Evolutionary conservation across 2,888 invertebrate genomes (phyloP), one percentile per base, ranked within the genome.

Genomic region (Cancer borealis): DNA sequence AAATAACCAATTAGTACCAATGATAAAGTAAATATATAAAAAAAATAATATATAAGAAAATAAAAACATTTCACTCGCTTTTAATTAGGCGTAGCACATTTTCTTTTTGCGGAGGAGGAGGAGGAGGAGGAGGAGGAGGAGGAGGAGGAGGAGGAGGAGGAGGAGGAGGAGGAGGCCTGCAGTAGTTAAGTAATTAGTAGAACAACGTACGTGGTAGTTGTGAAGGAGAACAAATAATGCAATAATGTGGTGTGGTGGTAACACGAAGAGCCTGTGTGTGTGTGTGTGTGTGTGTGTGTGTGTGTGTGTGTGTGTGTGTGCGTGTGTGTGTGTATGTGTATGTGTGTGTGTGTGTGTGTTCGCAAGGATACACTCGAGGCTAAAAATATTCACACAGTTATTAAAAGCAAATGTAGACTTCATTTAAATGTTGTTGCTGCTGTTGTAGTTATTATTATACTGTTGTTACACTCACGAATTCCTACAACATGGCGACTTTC

Each of bases 91-190:
- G 54, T 17, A 12, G 54, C 54, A 54, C 54, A 14, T 10, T 54
- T 54, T 12, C 54, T 54, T 54, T 4, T 54, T 54, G 54, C 6
- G 17, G 17, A 54, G 14, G 54, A 12, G 17, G 17, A 54, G 14
- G 17, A 12, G 54, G 14, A 54, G 14, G n/a, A 66, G 66, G 66
- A 66, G 66, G 60, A 66, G 60, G 60, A 66, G 60, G 66, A 66
- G 66, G 66, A 66, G 66, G 66, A 66, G 66, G 66, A 66, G 66
- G 66, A 66, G 66, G 66, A 66, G 66, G 66, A 66, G 66, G 66
- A 66, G 66, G 66, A 66, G 66, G 66, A 66, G n/a, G 66, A n/a
- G 66, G n/a, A 66, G 66, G 66, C 6, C 12, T 54, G 54, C n/a
- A 66, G 66, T 66, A 66, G 66, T 66, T 66, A 66, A 66, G 66